Evolutionary conservation across 2,113 vertebrate species (phyloP), one percentile per base, ranked within the genome.

Genomic region (Stictonetta naevosa): DNA sequence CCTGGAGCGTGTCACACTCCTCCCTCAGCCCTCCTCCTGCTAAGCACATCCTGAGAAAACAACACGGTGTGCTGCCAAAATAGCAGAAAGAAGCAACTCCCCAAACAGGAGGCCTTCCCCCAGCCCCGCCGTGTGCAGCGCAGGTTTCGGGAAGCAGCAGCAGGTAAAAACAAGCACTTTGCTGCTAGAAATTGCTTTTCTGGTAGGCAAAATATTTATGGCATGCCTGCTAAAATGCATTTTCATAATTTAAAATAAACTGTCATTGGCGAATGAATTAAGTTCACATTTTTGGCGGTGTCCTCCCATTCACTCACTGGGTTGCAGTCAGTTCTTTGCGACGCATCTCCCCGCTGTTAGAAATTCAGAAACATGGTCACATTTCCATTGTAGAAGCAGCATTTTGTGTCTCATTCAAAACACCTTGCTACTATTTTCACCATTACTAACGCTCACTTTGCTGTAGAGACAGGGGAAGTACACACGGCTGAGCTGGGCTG

Each of bases 11-110:
- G 83, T 50, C 95, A 33, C 80, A 3, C 80, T 84, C 73, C 66
- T 82, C 68, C 83, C 88, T 86, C 13, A 4, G 76, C 5, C 0
- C 44, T 50, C 1, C 89, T 68, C 38, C 3, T 68, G 79, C 94
- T 50, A 26, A 95, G 83, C 83, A 94, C 93, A 2, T n/a, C 20
- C 91, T 26, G 92, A 75, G 86, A 84, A 94, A 94, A 96, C 94
- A 95, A 92, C 56, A 28, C 60, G 66, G 8, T 38, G 3, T 93
- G 96, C 95, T 96, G 96, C 93, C 96, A 97, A 97, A 97, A 96
- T 59, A 96, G 77, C 93, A 85, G 88, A 34, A 62, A 38, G 92
- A 29, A 87, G 58, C 93, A 69, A 79, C 92, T 96, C 88, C 96
- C 92, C 83, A 69, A 88, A 73, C 92, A 92, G 60, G 68, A 72